Percentiles rank a stretch among this genome's conserved stretches.
Conservation (phyloP, 2,113 vertebrate species). For the Dasypus novemcinctus region DNA sequence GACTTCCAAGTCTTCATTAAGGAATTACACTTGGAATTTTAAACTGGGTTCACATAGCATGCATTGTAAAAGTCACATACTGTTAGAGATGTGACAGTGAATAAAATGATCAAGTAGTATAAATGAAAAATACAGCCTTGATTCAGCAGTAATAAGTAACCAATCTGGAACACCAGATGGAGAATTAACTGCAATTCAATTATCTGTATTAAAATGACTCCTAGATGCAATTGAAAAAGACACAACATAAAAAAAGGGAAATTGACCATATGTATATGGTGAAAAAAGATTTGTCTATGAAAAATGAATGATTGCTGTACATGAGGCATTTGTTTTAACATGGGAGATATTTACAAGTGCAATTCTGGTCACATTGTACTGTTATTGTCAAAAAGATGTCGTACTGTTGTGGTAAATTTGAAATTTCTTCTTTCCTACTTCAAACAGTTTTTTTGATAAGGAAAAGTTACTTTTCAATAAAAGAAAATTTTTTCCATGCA, state of each 20-base stretch:
- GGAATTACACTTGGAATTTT: neutral
- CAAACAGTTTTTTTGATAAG: neutral
- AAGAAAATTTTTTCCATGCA: neutral
- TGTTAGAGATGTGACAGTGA: constrained; percentile 57
- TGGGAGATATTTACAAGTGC: constrained; percentile 39
- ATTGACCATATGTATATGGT: constrained; percentile 74
- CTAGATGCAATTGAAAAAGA: constrained; percentile 76
- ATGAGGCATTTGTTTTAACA: constrained; percentile 6
- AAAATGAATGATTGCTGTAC: constrained; percentile 57
- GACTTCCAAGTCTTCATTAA: neutral
- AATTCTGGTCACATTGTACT: constrained; percentile 19
- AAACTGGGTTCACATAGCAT: constrained; percentile 44
- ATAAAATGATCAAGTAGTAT: constrained; percentile 68
- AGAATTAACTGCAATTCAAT: constrained; percentile 81
- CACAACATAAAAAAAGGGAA: constrained; percentile 68
- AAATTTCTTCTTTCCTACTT: neutral
- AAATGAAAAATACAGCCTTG: constrained; percentile 68
- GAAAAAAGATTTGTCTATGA: constrained; percentile 64
- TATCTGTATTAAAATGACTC: constrained; percentile 81
- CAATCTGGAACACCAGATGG: constrained; percentile 78
- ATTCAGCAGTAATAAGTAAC: constrained; percentile 66
- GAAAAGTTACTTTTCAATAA: neutral
- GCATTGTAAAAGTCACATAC: constrained; percentile 60
- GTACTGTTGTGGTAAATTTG: neutral
- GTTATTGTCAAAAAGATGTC: neutral